phyloP scores from a whole-genome alignment of 2,113 vertebrate genomes.

The Aldabrachelys gigantea region DNA sequence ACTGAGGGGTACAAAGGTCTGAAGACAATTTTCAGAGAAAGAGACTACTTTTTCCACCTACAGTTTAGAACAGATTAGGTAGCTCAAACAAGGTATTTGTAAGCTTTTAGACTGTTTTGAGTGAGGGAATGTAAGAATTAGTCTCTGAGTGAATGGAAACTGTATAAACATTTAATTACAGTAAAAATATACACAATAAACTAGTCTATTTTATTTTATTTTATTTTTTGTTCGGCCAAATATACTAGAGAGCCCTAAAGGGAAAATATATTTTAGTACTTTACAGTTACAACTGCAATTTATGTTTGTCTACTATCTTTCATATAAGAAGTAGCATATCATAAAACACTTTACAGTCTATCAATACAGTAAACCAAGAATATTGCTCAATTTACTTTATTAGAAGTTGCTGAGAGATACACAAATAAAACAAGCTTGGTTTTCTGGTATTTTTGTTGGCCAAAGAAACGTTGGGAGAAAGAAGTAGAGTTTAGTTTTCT shows the following conservation, averaged over 20 bases:
- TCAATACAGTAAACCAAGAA: conserved; percentile 72
- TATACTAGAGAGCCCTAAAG: conserved; percentile 50
- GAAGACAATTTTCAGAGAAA: not conserved
- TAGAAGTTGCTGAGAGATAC: conserved; percentile 69
- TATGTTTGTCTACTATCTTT: conserved; percentile 72
- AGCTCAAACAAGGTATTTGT: conserved; percentile 24
- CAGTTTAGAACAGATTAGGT: not conserved
- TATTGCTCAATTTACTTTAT: conserved; percentile 72
- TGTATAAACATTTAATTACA: conserved; percentile 71
- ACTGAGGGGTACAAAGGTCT: not conserved
- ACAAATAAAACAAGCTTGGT: conserved; percentile 62
- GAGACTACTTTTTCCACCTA: not conserved
- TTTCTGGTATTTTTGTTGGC: conserved; percentile 9
- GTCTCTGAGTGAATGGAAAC: conserved; percentile 35
- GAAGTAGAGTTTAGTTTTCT: not conserved
- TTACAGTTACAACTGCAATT: conserved; percentile 71
- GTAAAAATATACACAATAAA: conserved; percentile 68
- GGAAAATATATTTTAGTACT: conserved; percentile 69
- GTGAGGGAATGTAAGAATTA: conserved; percentile 10
- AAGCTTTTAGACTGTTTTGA: conserved; percentile 19
- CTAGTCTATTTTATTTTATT: conserved; percentile 68
- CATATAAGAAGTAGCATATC: conserved; percentile 39
- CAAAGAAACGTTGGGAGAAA: not conserved
- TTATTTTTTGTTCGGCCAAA: conserved; percentile 58
- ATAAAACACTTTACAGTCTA: conserved; percentile 68